Evolutionary conservation across 2,888 invertebrate species (phyloP).

Genomic region (Palloptera scutellata): DNA sequence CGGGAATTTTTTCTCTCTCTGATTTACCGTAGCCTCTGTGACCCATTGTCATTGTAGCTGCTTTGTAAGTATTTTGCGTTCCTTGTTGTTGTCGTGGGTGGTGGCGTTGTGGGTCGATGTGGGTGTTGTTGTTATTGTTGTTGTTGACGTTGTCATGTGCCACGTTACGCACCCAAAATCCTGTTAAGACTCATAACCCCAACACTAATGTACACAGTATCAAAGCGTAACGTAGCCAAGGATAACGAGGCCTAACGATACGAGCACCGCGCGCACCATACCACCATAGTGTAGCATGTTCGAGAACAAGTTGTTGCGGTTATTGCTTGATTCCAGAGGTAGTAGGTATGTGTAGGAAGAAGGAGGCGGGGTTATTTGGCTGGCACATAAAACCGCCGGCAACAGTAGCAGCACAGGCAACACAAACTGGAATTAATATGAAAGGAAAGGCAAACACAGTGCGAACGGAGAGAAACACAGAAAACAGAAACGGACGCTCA

Average conservation of each 20-base stretch:
- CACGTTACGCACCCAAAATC: slow-evolving; percentile 36
- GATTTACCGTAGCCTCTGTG: slow-evolving; percentile 23
- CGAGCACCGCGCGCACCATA: slow-evolving; percentile 20
- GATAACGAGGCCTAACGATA: slow-evolving; percentile 34
- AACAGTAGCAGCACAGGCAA: slow-evolving; percentile 23
- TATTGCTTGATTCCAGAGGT: background rate
- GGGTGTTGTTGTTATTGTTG: slow-evolving; percentile 18
- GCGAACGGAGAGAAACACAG: slow-evolving; percentile 23
- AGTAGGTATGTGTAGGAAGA: background rate
- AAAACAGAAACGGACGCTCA: slow-evolving; percentile 51
- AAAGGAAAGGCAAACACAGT: slow-evolving; percentile 6
- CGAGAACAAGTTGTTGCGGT: slow-evolving; percentile 15
- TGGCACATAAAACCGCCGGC: background rate
- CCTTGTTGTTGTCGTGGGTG: background rate
- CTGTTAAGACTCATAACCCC: slow-evolving; percentile 27
- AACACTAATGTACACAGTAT: slow-evolving; percentile 44
- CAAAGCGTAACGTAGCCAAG: slow-evolving; percentile 36
- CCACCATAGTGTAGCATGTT: slow-evolving; percentile 1
- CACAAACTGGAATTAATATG: slow-evolving; percentile 9
- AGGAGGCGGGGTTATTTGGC: no score
- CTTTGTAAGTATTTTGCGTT: background rate
- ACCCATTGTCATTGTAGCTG: slow-evolving; percentile 16
- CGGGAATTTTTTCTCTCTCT: slow-evolving; percentile 23
- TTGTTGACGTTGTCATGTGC: slow-evolving; percentile 36
- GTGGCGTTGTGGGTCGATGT: background rate